Evolutionary conservation across 1,140 invertebrate species (phyloP).

Genomic region (Eufriesea mexicana): DNA sequence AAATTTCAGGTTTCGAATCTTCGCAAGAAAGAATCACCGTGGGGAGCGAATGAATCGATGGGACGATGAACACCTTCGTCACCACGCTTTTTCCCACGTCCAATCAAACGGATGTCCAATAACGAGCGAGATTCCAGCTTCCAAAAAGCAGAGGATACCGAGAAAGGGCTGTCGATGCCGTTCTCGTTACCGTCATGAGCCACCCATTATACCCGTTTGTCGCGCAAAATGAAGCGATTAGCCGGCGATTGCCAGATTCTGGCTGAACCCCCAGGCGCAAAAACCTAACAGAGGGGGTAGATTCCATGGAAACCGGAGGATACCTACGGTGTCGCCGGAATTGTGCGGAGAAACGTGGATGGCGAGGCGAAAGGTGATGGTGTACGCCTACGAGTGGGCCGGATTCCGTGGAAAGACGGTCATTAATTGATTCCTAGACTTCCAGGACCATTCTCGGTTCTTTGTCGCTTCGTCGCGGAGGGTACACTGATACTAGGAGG

Average conservation of each 20-base stretch:
- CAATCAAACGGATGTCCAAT: neutral
- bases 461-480: neutral
- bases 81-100: neutral
- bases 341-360: neutral
- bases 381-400: conserved; percentile 52
- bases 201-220: conserved; percentile 38
- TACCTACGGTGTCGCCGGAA: neutral
- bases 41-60: neutral
- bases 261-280: conserved; percentile 12
- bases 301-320: conserved; percentile 48
- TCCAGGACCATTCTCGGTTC: conserved; percentile 33
- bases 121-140: neutral
- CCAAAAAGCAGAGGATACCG: neutral
- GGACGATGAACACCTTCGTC: neutral
- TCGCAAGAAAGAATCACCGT: neutral
- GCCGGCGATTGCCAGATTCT: conserved; percentile 22
- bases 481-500: neutral
- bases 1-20: too few relatives aligned
- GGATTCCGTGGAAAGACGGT: conserved; percentile 56
- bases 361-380: neutral
- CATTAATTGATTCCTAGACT: conserved; percentile 60
- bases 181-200: conserved; percentile 40
- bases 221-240: conserved; percentile 57
- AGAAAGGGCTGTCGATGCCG: neutral
- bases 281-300: conserved; percentile 16